Evolutionary conservation across 2,113 vertebrate genomes (phyloP), one percentile per base, ranked within the genome.

Genomic region (Hymenochirus boettgeri): DNA sequence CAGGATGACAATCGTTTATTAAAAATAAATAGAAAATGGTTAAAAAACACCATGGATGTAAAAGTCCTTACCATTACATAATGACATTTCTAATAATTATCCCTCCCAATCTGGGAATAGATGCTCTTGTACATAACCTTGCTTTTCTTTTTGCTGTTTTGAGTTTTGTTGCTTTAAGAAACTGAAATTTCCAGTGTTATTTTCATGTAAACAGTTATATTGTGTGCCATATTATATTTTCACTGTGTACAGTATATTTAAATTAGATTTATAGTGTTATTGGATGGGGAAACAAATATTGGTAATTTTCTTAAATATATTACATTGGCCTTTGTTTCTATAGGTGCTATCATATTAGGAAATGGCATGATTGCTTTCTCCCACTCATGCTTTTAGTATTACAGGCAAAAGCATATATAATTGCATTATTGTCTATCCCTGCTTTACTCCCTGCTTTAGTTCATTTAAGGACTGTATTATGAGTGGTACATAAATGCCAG

Each of bases 221-320:
- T 2, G 46, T 12, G 46, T 48, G 46, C 19, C 46, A 48, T 48
- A 48, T 48, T 48, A 22, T 48, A 48, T 48, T 48, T 48, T 19
- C 46, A 19, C 2, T 22, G 46, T 48, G 46, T 48, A 48, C 46
- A 48, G 46, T 48, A 48, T 48, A 2, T 48, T 48, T 48, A 22
- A 13, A 22, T 22, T 7, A 8, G 2, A 48, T 18, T 8, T 48
- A 22, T 22, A 48, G 8, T 3, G 3, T 48, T 2, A 48, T 48
- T 48, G n/a, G 21, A 48, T 48, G 42, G 42, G 7, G 42, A 18
- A 3, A 2, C 5, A 46, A 19, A n/a, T n/a, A n/a, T n/a, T n/a
- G n/a, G 15, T 31, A 31, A 31, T 31, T 5, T 31, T 10, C 5
- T 31, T 5, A 31, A 6, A 31, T 31, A 6, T 10, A 6, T 5